Percentiles rank a stretch among this genome's conserved stretches.
Conservation (phyloP, 2,797 vertebrate species). For the Morus bassanus region DNA sequence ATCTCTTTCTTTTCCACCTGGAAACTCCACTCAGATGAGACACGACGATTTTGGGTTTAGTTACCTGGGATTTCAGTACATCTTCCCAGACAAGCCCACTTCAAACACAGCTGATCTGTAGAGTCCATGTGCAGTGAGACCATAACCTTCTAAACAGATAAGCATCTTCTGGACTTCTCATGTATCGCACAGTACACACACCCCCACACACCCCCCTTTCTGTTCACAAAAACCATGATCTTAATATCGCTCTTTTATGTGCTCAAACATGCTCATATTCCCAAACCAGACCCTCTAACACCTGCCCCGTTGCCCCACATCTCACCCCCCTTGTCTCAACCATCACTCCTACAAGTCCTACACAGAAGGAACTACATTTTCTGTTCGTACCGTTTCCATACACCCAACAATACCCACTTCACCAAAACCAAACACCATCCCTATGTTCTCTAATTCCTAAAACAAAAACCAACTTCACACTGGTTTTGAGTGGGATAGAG, state of each 20-base stretch:
- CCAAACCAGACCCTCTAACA: background rate
- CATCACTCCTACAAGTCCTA: rapidly evolving
- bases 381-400: background rate
- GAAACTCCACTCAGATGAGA: background rate
- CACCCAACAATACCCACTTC: rapidly evolving
- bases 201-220: background rate
- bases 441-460: background rate
- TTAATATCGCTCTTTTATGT: background rate
- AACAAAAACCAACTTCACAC: background rate
- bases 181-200: background rate
- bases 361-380: background rate
- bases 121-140: background rate
- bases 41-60: background rate
- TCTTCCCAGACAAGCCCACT: background rate
- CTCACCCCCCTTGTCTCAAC: background rate
- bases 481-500: background rate
- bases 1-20: background rate
- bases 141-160: background rate
- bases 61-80: background rate
- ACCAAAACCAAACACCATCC: background rate
- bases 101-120: background rate
- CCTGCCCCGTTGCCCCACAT: background rate
- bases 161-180: background rate
- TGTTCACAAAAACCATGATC: rapidly evolving
- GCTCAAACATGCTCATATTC: background rate